phyloP scores from a whole-genome alignment of 2,797 vertebrate genomes.

The Percopsis omiscomaycus region DNA sequence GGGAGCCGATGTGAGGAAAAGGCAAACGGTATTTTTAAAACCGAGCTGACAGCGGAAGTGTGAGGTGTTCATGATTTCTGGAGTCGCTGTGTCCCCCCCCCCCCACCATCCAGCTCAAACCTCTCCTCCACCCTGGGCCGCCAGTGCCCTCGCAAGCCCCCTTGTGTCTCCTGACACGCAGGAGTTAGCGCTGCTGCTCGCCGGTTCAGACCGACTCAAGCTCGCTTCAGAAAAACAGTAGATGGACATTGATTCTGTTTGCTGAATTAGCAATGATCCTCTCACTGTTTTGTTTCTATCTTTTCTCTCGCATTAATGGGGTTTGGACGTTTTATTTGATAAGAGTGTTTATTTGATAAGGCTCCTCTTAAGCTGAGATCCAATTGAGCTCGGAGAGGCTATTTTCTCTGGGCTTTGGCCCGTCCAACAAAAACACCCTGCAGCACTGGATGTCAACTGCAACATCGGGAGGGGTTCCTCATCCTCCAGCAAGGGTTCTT shows the following conservation, averaged over 20 bases:
- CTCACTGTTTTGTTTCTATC: constrained; percentile 41
- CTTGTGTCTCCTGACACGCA: constrained; percentile 30
- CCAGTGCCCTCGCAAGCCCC: not conserved
- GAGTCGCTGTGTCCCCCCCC: constrained; percentile 40
- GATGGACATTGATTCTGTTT: constrained; percentile 54
- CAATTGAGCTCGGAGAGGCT: constrained; percentile 25
- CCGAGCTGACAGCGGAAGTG: constrained; percentile 55
- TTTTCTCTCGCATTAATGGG: constrained; percentile 57
- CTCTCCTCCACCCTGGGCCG: not conserved
- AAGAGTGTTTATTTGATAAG: constrained; percentile 52
- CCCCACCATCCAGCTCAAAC: not conserved
- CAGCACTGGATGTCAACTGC: constrained; percentile 31
- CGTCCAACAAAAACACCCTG: constrained; percentile 41
- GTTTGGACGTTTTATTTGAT: constrained; percentile 57
- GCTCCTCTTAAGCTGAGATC: constrained; percentile 14
- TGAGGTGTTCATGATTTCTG: constrained; percentile 64
- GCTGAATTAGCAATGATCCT: constrained; percentile 67
- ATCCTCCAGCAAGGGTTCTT: constrained; percentile 31
- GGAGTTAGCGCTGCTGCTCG: not conserved
- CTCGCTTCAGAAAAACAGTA: constrained; percentile 35
- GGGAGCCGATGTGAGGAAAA: constrained; percentile 49
- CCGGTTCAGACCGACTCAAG: constrained; percentile 18
- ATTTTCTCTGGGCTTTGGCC: constrained; percentile 46
- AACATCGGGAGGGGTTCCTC: constrained; percentile 9
- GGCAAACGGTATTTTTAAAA: constrained; percentile 70